Evolutionary conservation across 2,888 invertebrate genomes (phyloP).

Genomic region (Apotomis turbidana): DNA sequence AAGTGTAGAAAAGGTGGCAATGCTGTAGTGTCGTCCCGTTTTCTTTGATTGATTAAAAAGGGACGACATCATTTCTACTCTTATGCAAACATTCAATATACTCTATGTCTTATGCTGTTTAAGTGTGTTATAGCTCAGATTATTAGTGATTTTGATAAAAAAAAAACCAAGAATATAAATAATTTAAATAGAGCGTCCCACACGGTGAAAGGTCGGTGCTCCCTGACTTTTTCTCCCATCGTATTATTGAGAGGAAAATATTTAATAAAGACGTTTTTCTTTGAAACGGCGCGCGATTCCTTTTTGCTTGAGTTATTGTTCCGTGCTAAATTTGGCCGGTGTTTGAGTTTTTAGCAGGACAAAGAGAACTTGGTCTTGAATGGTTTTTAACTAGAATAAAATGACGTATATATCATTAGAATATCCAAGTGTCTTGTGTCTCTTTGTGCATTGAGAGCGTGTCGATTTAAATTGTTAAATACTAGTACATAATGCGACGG

Average conservation of each 20-base stretch:
- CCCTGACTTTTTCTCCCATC: conserved; percentile 14
- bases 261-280: conserved; percentile 67
- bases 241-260: conserved; percentile 63
- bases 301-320: conserved; percentile 46
- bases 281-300: conserved; percentile 54
- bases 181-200: conserved; percentile 46
- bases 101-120: no score
- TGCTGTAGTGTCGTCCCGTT: no score
- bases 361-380: conserved; percentile 58
- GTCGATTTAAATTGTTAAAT: no score
- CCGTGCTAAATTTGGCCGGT: conserved; percentile 47
- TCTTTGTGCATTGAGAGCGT: neutral
- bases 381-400: neutral
- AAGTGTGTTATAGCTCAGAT: no score
- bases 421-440: neutral
- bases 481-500: no score
- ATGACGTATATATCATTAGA: neutral
- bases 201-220: neutral
- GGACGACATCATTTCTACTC: no score
- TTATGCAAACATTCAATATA: no score
- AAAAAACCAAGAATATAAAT: neutral
- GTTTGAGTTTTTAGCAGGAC: conserved; percentile 54
- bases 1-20: no score
- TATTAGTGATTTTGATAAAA: neutral
- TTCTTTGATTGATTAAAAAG: no score